Conservation (phyloP, 1,140 invertebrate species). For the Hylyphantes graminicola region DNA sequence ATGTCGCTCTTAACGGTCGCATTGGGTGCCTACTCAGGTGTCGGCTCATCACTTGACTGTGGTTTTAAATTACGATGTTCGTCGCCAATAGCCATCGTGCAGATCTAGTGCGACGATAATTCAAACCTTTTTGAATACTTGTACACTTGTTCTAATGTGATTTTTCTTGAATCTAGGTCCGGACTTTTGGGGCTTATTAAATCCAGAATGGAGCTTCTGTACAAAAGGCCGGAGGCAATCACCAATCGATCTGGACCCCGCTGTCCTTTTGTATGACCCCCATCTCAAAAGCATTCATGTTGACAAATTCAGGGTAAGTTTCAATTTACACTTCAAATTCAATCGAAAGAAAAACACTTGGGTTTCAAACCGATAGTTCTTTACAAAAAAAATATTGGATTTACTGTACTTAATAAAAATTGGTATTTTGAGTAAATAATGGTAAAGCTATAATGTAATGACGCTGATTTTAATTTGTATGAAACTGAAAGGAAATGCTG, state of each 20-base stretch:
- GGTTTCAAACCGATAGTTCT: neutral
- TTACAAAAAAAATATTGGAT: neutral
- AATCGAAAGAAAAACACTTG: neutral
- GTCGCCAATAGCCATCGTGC: too few relatives aligned
- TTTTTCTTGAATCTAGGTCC: conserved; percentile 76
- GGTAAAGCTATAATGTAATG: too few relatives aligned
- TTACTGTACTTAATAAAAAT: too few relatives aligned
- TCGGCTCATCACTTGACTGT: too few relatives aligned
- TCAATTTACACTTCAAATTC: conserved; percentile 30
- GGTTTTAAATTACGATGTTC: too few relatives aligned
- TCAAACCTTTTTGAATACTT: too few relatives aligned
- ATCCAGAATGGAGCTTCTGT: conserved; percentile 96
- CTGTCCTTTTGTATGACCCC: conserved; percentile 92
- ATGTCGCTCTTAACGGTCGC: too few relatives aligned
- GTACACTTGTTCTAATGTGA: neutral
- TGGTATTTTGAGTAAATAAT: too few relatives aligned
- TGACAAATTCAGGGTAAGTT: conserved; percentile 75
- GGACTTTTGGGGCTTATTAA: conserved; percentile 95
- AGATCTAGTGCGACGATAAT: too few relatives aligned
- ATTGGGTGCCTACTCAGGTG: too few relatives aligned
- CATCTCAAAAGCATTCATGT: conserved; percentile 87
- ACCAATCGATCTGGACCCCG: conserved; percentile 94
- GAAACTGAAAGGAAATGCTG: too few relatives aligned
- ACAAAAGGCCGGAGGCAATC: conserved; percentile 92
- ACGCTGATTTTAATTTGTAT: too few relatives aligned